These are phyloP conservation scores for Dolichopus griseipennis DNA, from an alignment of 2,888 invertebrate species.

Conservation along the genomic window DNA sequence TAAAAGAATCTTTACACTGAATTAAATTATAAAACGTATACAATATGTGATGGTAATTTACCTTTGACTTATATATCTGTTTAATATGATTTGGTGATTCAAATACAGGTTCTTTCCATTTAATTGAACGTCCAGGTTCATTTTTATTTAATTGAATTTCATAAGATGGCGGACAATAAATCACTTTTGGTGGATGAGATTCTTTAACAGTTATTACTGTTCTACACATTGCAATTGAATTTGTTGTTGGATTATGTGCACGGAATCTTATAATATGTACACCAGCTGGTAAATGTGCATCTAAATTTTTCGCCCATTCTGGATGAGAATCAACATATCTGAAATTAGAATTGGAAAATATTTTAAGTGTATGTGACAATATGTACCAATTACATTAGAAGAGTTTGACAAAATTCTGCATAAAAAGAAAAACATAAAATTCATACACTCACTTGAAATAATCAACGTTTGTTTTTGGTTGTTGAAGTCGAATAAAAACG, in stretches of 20 bases:
- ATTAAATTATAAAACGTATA: not conserved
- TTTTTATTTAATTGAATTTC: slow-evolving; percentile 49
- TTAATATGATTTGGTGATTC: slow-evolving; percentile 50
- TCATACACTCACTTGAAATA: slow-evolving; percentile 47
- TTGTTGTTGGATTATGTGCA: slow-evolving; percentile 49
- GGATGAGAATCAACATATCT: slow-evolving; percentile 54
- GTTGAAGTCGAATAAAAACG: slow-evolving; percentile 44
- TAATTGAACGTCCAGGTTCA: slow-evolving; percentile 48
- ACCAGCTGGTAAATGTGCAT: slow-evolving; percentile 51
- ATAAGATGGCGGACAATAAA: slow-evolving; percentile 54
- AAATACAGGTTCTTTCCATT: slow-evolving; percentile 59
- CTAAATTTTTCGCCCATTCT: slow-evolving; percentile 53
- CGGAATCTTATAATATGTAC: slow-evolving; percentile 51
- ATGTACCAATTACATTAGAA: too few species aligned
- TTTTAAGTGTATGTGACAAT: too few species aligned
- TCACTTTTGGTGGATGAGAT: slow-evolving; percentile 49
- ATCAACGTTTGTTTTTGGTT: slow-evolving; percentile 55
- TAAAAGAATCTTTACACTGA: too few species aligned
- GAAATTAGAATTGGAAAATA: slow-evolving; percentile 21
- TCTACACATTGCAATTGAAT: slow-evolving; percentile 50
- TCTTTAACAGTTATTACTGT: slow-evolving; percentile 53
- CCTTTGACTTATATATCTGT: slow-evolving; percentile 52
- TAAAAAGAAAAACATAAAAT: too few species aligned
- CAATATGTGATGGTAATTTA: slow-evolving; percentile 31
- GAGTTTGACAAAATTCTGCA: too few species aligned